phyloP scores from a whole-genome alignment of 2,113 vertebrate species.

The Candoia aspera region DNA sequence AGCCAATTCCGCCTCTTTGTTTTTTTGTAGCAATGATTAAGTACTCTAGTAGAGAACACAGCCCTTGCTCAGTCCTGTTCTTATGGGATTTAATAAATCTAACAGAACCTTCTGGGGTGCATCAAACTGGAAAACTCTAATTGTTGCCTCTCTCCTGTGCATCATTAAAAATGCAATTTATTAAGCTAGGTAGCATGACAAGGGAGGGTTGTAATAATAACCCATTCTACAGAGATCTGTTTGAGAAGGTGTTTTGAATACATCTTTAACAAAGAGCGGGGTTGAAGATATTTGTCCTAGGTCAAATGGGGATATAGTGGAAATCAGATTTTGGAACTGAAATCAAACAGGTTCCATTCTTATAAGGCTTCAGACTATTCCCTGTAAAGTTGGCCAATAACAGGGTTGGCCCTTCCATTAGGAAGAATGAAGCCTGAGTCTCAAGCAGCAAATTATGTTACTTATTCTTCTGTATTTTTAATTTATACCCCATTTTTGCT shows the following conservation, averaged over 20 bases:
- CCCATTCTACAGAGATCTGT: background rate
- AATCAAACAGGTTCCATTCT: background rate
- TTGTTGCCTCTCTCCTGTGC: background rate
- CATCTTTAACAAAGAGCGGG: background rate
- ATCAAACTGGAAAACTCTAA: background rate
- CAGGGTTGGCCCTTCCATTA: background rate
- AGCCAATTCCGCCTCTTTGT: background rate
- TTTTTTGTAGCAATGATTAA: background rate
- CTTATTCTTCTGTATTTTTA: background rate
- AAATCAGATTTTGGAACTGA: background rate
- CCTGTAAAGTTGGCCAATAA: background rate
- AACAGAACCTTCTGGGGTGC: background rate
- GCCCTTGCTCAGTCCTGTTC: background rate
- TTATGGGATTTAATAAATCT: background rate
- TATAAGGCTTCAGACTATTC: background rate
- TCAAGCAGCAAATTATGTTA: background rate
- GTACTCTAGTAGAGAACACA: background rate
- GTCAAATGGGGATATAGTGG: background rate
- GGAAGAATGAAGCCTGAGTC: background rate
- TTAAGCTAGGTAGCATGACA: slow-evolving; percentile 9
- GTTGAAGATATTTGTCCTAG: background rate
- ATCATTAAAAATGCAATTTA: slow-evolving; percentile 17
- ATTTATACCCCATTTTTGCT: background rate
- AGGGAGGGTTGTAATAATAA: slow-evolving; percentile 2
- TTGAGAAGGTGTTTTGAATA: background rate